Evolutionary conservation across 2,797 vertebrate genomes (phyloP).

Genomic region (Acanthurus leucopareius): DNA sequence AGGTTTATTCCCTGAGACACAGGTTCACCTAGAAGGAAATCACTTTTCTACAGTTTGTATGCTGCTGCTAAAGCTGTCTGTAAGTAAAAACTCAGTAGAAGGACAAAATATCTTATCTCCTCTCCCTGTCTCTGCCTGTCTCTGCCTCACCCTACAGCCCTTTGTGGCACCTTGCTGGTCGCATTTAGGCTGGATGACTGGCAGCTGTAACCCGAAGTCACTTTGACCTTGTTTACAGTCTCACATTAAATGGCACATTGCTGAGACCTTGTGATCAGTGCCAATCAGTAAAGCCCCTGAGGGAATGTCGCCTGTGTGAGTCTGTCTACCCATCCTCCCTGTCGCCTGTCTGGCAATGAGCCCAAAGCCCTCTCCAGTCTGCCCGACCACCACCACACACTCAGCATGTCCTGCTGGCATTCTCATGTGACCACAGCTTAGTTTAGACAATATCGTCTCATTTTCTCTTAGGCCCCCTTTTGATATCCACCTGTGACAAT

Average conservation of each 20-base stretch:
- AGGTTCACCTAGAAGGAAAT: not conserved
- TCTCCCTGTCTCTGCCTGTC: not conserved
- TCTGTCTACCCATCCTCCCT: slow-evolving; percentile 68
- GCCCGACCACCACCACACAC: slow-evolving; percentile 29
- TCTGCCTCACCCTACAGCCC: slow-evolving; percentile 14
- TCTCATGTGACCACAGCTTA: not conserved
- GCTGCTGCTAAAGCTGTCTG: not conserved
- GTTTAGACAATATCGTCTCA: not conserved
- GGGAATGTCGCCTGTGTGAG: slow-evolving; percentile 58
- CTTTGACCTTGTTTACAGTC: slow-evolving; percentile 83
- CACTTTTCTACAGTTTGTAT: not conserved
- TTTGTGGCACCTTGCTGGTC: slow-evolving; percentile 55
- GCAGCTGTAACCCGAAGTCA: slow-evolving; percentile 70
- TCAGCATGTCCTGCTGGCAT: slow-evolving; percentile 26
- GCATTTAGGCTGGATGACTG: slow-evolving; percentile 45
- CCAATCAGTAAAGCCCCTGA: slow-evolving; percentile 67
- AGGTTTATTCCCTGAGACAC: no score
- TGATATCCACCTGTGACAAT: not conserved
- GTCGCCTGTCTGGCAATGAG: slow-evolving; percentile 52
- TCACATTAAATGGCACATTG: slow-evolving; percentile 75
- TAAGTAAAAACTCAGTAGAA: not conserved
- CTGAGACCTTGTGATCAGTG: slow-evolving; percentile 76
- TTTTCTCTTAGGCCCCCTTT: not conserved
- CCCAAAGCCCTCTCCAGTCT: slow-evolving; percentile 45
- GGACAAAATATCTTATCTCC: not conserved